These are phyloP conservation scores for Sebastes nivosus DNA, from an alignment of 2,797 vertebrate species.

Conservation along the genomic window DNA sequence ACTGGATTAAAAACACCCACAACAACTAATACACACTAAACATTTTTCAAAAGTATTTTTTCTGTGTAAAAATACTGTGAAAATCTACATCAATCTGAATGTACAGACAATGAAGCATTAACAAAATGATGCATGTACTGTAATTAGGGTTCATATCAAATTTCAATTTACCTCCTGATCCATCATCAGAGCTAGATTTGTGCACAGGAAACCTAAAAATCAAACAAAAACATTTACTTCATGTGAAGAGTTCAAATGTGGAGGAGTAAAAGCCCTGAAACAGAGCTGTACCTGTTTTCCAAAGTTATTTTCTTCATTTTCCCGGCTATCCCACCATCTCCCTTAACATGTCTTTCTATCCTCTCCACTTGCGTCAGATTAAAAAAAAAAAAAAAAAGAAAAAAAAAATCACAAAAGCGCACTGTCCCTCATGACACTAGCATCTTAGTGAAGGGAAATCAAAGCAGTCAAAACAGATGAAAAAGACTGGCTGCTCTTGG, in stretches of 20 bases:
- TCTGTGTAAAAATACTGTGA: background rate
- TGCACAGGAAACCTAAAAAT: conserved; percentile 87
- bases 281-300: conserved; percentile 71
- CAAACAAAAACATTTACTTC: conserved; percentile 4
- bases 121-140: background rate
- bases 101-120: background rate
- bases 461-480: conserved; percentile 51
- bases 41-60: background rate
- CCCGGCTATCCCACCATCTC: conserved; percentile 59
- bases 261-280: background rate
- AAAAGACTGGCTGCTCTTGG: conserved; percentile 57
- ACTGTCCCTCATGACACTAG: conserved; percentile 51
- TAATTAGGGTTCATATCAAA: background rate
- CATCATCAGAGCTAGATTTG: conserved; percentile 95
- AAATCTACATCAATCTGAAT: background rate
- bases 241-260: background rate
- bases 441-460: conserved; percentile 44
- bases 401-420: conserved; percentile 33
- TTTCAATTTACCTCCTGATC: conserved; percentile 87
- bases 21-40: background rate
- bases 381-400: background rate
- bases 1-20: background rate
- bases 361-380: conserved; percentile 16
- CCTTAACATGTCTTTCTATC: conserved; percentile 25
- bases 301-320: conserved; percentile 77